A percentile compares a stretch with the other conserved stretches of the same genome.
phyloP scores from a whole-genome alignment of 2,113 vertebrate species.

The Coptodon bakossiorum region DNA sequence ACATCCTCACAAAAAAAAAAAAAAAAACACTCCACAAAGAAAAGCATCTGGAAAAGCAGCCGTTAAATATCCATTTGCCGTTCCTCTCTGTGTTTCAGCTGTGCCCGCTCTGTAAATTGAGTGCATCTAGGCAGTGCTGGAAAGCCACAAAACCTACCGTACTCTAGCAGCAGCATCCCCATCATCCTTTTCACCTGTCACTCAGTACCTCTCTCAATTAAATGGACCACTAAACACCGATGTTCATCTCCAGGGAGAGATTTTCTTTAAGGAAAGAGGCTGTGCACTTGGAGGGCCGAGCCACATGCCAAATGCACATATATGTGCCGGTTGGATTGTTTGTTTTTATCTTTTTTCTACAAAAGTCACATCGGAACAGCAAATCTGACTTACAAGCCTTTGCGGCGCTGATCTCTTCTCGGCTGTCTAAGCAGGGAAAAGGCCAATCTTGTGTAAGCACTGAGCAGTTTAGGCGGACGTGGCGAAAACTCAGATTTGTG shows the following conservation, averaged over 20 bases:
- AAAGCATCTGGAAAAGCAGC: neutral
- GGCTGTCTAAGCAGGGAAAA: neutral
- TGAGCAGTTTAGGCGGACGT: neutral
- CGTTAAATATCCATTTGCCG: neutral
- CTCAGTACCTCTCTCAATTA: conserved; percentile 44
- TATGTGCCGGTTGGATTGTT: neutral
- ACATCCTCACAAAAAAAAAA: neutral
- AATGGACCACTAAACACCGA: conserved; percentile 26
- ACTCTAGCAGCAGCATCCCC: neutral
- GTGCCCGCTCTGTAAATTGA: conserved; percentile 22
- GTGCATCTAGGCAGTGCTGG: neutral
- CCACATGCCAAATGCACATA: neutral
- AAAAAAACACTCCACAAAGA: neutral
- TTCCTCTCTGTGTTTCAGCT: neutral
- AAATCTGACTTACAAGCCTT: neutral
- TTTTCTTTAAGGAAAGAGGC: neutral
- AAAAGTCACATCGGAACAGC: neutral
- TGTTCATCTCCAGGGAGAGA: neutral
- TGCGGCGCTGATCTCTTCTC: neutral
- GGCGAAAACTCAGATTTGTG: neutral
- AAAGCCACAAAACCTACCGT: neutral
- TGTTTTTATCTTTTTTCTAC: neutral
- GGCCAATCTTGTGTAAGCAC: neutral
- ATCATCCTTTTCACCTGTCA: conserved; percentile 39
- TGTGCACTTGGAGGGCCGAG: neutral